Base-by-base conservation (phyloP, 2,797 vertebrate genomes). In the Peromyscus nudipes region DNA sequence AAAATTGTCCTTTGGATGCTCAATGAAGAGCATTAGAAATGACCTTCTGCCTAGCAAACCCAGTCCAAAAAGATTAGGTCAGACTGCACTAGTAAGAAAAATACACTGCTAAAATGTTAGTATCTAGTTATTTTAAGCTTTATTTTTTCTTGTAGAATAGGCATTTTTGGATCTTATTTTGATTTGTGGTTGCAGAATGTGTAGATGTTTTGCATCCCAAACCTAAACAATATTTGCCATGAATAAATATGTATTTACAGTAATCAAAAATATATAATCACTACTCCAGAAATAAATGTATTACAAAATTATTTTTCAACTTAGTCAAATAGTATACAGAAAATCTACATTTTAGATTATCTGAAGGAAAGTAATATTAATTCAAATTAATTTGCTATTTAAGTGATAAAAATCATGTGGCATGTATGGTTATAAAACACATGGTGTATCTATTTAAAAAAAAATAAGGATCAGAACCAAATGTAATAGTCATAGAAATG, bases 1-100 rank as follows among this genome's bases (percentile, higher is more conserved):
- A 97, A 97, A 97, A 95, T 89, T 89, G 76, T 46, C 91, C 88
- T 91, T 93, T 92, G 65, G 75, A 82, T 93, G 57, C 60, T 80
- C 93, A 84, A 60, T 85, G 62, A 60, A 92, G 29, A 97, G 1
- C 75, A 95, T 95, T 95, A 87, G 89, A 94, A 97, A 94, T 92
- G 95, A 93, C 96, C 91, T 83, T 75, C n/a, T 77, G 64, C 34
- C 21, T 94, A 23, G 62, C 85, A 52, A 94, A 95, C 92, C 19
- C 87, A 67, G 6, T 69, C 40, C 83, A 52, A 96, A 97, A 88
- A 95, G 71, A 85, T 92, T 96, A 29, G 31, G 84, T 92, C 87
- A 95, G 77, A 43, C 91, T 79, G 43, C 55, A 88, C 21, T 52
- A 31, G 19, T 69, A 52, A 95, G 82, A 77, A 71, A 40, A 96